phyloP scores from a whole-genome alignment of 2,113 vertebrate genomes.

The Pandion haliaetus region DNA sequence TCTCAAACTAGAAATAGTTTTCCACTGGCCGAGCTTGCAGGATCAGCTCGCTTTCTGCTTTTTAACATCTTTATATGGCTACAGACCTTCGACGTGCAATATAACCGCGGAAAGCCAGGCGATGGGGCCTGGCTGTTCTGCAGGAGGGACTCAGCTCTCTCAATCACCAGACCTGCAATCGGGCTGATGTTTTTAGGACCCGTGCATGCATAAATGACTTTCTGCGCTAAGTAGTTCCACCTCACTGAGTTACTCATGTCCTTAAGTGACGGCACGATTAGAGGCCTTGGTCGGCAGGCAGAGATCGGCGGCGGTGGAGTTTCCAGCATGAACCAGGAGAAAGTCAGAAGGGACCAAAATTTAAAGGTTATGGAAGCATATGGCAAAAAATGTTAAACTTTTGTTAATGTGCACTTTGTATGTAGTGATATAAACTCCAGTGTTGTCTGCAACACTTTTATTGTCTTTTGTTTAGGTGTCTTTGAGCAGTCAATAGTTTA shows the following conservation, averaged over 20 bases:
- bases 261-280: not conserved
- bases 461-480: slow-evolving; percentile 36
- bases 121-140: not conserved
- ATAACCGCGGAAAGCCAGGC: rapidly evolving
- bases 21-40: not conserved
- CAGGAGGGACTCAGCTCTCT: not conserved
- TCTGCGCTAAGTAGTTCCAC: slow-evolving; percentile 17
- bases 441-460: not conserved
- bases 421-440: not conserved
- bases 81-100: not conserved
- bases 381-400: slow-evolving; percentile 28
- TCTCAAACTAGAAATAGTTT: not conserved
- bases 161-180: not conserved
- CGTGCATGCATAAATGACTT: slow-evolving; percentile 18
- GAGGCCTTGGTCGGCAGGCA: not conserved
- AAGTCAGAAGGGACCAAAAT: not conserved
- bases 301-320: rapidly evolving
- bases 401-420: not conserved
- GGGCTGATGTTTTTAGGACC: slow-evolving; percentile 55
- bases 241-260: slow-evolving; percentile 9
- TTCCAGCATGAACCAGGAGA: not conserved
- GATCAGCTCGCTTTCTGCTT: not conserved
- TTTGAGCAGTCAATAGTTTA: slow-evolving; percentile 56
- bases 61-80: not conserved
- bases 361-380: slow-evolving; percentile 16